Evolutionary conservation across 2,113 vertebrate species (phyloP), one percentile per base, ranked within the genome.

Genomic region (Alethe diademata): DNA sequence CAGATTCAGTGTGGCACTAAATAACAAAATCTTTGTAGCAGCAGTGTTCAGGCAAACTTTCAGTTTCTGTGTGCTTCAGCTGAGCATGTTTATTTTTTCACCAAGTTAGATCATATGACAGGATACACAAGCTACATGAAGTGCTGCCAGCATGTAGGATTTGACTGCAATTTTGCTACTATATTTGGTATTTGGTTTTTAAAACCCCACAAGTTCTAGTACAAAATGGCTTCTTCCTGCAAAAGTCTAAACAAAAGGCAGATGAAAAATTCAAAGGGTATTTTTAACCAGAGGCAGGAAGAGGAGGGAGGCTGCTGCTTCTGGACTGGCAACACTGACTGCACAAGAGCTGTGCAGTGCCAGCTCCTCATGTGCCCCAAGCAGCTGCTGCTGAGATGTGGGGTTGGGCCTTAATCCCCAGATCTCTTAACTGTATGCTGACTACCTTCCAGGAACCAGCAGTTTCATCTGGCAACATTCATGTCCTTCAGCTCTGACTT

Each of bases 51-150:
- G 56, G 51, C 58, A 71, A 90, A 83, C 72, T 95, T 96, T 94
- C 92, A 57, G 82, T 95, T 94, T 96, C 94, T 91, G 8, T 47
- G 38, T 48, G 71, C 74, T 86, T 92, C 79, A 90, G 74, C 78
- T 90, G 66, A 94, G 58, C 62, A 26, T 48, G 72, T 80, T 93
- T 92, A 78, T 86, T 96, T 96, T 93, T 90, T 93, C 75, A 74
- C 48, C 82, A 45, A 78, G 79, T 54, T 53, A 56, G 51, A 84
- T 92, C 90, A 94, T 80, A 76, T 94, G 94, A 96, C 92, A 93
- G 90, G 92, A 96, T 96, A 88, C 60, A 88, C 85, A 90, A 92
- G 90, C 51, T 78, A 47, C 70, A 74, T 4, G 33, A 94, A 95
- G 78, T 64, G 36, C 92, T 95, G 93, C 88, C 95, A 95, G 78